phyloP scores from a whole-genome alignment of 2,888 invertebrate genomes.

The Limenitis camilla region DNA sequence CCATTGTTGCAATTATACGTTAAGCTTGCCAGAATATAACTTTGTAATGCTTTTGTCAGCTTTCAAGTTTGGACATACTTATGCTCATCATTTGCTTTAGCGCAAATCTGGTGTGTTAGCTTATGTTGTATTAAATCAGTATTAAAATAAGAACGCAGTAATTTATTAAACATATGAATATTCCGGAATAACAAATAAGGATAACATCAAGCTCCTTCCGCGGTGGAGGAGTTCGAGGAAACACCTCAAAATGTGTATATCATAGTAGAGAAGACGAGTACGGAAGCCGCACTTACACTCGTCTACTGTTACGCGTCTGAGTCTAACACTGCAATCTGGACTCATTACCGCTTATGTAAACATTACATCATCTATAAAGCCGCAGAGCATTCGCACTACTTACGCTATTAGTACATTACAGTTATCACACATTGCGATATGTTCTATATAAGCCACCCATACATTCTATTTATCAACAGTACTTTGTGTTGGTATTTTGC shows the following conservation, averaged over 20 bases:
- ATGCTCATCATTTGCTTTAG: too few relatives aligned
- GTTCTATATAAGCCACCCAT: not conserved
- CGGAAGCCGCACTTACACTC: not conserved
- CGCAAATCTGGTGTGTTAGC: too few relatives aligned
- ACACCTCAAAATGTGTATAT: not conserved
- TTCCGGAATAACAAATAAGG: too few relatives aligned
- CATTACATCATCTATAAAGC: not conserved
- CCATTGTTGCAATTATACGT: too few relatives aligned
- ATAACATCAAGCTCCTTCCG: too few relatives aligned
- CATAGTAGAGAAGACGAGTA: not conserved
- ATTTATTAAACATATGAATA: too few relatives aligned
- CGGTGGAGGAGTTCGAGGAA: slow-evolving; percentile 7
- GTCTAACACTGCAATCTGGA: slow-evolving; percentile 5
- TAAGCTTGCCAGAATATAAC: too few relatives aligned
- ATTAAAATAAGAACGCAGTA: too few relatives aligned
- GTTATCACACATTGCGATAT: not conserved
- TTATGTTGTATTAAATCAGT: too few relatives aligned
- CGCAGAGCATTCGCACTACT: not conserved
- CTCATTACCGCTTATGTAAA: not conserved
- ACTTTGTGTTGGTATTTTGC: too few relatives aligned
- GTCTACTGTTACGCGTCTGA: not conserved
- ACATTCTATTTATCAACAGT: not conserved
- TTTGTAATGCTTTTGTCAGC: too few relatives aligned
- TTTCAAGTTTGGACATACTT: too few relatives aligned
- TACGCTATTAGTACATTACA: not conserved